These are phyloP conservation scores for Brachionus rubens DNA, from an alignment of 1,140 invertebrate species.

Conservation along the genomic window DNA sequence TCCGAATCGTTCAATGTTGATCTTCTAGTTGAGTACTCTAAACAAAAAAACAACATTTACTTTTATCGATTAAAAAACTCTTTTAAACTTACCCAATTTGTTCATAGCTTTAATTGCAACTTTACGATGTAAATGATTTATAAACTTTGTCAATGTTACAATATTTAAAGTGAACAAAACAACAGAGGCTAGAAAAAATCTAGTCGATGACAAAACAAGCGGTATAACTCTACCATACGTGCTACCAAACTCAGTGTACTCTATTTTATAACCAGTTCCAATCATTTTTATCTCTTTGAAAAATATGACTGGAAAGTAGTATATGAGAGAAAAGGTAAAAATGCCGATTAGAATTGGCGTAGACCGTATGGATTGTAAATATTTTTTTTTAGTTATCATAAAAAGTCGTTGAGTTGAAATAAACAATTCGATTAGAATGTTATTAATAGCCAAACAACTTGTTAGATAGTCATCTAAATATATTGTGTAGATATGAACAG, in stretches of 20 bases:
- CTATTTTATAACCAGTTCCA: background rate
- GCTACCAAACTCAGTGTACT: constrained; percentile 5
- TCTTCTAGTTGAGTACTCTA: background rate
- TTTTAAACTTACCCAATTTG: too few species aligned
- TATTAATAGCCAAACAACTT: background rate
- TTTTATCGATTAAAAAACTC: too few species aligned
- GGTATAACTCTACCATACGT: background rate
- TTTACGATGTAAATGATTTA: background rate
- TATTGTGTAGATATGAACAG: background rate
- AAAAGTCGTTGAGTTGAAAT: background rate
- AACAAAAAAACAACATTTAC: too few species aligned
- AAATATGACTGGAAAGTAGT: background rate
- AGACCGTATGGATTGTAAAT: background rate
- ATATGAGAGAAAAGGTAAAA: background rate
- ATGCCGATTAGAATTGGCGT: background rate
- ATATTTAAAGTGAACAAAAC: background rate
- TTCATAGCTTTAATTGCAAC: background rate
- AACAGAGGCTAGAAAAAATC: background rate
- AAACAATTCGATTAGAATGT: constrained; percentile 10
- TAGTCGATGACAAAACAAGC: background rate
- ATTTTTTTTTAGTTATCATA: background rate
- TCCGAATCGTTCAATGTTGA: background rate
- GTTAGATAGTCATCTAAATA: constrained; percentile 15
- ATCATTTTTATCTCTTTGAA: background rate
- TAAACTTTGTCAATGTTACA: background rate